phyloP scores from a whole-genome alignment of 1,140 invertebrate species.

The Drosophila sp. region DNA sequence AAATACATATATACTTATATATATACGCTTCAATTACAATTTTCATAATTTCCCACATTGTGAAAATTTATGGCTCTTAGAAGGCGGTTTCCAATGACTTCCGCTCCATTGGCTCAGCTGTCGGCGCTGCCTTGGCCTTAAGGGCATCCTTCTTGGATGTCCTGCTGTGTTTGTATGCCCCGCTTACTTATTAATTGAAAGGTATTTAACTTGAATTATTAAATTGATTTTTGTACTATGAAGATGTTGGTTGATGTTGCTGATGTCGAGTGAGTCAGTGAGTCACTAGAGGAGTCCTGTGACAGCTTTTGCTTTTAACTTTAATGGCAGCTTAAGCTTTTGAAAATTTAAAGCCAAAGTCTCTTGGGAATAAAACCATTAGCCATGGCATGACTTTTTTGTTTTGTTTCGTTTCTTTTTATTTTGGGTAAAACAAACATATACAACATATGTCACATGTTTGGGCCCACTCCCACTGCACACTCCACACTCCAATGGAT shows the following conservation, averaged over 20 bases:
- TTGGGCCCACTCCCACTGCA: not conserved
- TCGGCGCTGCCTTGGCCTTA: constrained; percentile 29
- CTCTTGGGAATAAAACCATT: constrained; percentile 45
- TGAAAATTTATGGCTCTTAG: constrained; percentile 74
- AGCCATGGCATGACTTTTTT: constrained; percentile 34
- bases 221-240: constrained; percentile 78
- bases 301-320: constrained; percentile 28
- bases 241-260: constrained; percentile 36
- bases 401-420: constrained; percentile 33
- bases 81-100: constrained; percentile 51
- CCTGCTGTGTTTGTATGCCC: constrained; percentile 48
- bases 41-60: constrained; percentile 76
- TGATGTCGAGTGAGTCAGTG: constrained; percentile 15
- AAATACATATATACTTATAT: too few relatives aligned
- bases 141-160: constrained; percentile 35
- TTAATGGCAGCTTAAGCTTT: constrained; percentile 49
- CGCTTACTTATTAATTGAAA: constrained; percentile 64
- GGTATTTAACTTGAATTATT: constrained; percentile 77
- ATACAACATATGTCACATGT: constrained; percentile 14
- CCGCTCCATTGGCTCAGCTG: constrained; percentile 66
- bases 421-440: constrained; percentile 3
- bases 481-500: not conserved
- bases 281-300: constrained; percentile 8
- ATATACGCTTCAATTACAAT: constrained; percentile 69
- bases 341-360: constrained; percentile 64